A percentile compares a stretch with the other conserved stretches of the same genome.
Evolutionary conservation across 2,113 vertebrate genomes (phyloP).

Genomic region (Tricholaema leucomelas): DNA sequence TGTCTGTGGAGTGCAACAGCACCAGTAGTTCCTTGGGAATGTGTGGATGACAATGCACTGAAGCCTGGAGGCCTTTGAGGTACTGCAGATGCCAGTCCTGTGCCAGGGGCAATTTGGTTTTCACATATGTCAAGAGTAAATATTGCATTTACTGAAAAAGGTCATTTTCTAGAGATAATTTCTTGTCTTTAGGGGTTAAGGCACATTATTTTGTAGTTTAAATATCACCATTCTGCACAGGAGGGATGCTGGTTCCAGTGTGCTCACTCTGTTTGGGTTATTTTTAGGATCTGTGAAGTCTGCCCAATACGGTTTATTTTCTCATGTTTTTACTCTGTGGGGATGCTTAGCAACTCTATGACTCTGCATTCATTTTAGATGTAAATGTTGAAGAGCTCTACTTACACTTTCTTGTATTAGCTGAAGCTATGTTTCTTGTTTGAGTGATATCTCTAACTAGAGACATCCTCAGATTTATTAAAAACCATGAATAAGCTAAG

Average conservation of each 20-base stretch:
- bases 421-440: not conserved
- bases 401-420: not conserved
- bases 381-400: not conserved
- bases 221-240: not conserved
- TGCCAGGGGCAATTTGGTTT: not conserved
- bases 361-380: not conserved
- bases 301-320: not conserved
- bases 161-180: not conserved
- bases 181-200: not conserved
- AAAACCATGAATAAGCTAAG: not conserved
- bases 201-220: not conserved
- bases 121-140: not conserved
- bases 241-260: not conserved
- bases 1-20: not conserved
- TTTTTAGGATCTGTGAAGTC: not conserved
- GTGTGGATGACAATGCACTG: fast-evolving
- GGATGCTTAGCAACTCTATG: not conserved
- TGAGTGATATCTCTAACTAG: constrained; percentile 6
- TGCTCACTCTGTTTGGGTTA: not conserved
- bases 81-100: not conserved
- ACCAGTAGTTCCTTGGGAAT: not conserved
- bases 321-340: not conserved
- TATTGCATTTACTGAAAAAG: not conserved
- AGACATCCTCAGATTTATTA: not conserved
- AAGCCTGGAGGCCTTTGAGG: not conserved